phyloP scores from a whole-genome alignment of 2,797 vertebrate genomes.

The Acanthornis magna region DNA sequence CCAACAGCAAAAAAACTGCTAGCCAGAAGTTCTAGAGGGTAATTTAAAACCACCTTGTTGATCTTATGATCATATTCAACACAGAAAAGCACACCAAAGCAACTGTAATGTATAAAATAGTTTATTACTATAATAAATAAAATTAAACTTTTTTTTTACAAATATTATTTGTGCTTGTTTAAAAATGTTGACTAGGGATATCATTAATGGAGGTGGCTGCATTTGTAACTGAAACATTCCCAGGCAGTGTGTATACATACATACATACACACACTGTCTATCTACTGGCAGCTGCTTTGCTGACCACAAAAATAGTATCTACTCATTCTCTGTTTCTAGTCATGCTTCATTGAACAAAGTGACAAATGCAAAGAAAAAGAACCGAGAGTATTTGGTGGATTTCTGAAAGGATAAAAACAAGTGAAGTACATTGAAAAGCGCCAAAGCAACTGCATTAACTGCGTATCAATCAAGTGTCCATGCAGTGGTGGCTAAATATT shows the following conservation, averaged over 20 bases:
- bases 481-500: slow-evolving; percentile 51
- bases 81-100: slow-evolving; percentile 34
- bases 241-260: slow-evolving; percentile 25
- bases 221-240: slow-evolving; percentile 59
- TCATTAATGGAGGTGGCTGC: slow-evolving; percentile 62
- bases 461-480: slow-evolving; percentile 59
- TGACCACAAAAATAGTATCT: slow-evolving; percentile 79
- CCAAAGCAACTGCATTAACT: slow-evolving; percentile 62
- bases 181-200: slow-evolving; percentile 78
- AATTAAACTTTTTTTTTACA: slow-evolving; percentile 79
- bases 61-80: not conserved
- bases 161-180: slow-evolving; percentile 86
- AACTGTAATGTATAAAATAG: slow-evolving; percentile 83
- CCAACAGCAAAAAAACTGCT: not conserved
- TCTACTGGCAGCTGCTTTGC: slow-evolving; percentile 72
- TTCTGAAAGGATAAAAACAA: slow-evolving; percentile 60
- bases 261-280: slow-evolving; percentile 1
- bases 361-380: slow-evolving; percentile 70
- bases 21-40: not conserved
- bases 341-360: slow-evolving; percentile 74
- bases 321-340: slow-evolving; percentile 66
- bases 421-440: slow-evolving; percentile 62
- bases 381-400: slow-evolving; percentile 49
- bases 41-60: not conserved
- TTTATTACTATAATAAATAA: slow-evolving; percentile 90